phyloP scores from a whole-genome alignment of 2,113 vertebrate species.

The Phalacrocorax pelagicus region DNA sequence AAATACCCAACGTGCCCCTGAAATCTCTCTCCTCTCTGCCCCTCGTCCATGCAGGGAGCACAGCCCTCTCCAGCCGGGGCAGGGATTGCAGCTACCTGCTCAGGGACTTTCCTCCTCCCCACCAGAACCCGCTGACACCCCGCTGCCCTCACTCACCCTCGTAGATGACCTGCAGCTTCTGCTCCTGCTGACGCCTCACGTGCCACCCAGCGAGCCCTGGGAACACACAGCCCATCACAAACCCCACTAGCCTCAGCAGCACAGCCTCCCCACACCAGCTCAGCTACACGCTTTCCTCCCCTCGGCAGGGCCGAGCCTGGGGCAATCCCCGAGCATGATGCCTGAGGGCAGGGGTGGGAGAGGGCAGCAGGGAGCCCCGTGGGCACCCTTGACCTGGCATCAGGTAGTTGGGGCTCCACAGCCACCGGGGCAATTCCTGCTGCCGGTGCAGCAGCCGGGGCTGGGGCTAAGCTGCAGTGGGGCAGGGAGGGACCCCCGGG shows the following conservation, averaged over 20 bases:
- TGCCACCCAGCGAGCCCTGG: background rate
- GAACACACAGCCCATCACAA: background rate
- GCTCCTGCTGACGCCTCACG: fast-evolving
- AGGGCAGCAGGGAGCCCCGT: background rate
- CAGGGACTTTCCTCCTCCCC: background rate
- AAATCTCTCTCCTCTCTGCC: background rate
- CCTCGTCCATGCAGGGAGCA: background rate
- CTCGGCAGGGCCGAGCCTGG: background rate
- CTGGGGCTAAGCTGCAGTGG: background rate
- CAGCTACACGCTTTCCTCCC: background rate
- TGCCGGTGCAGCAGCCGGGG: background rate
- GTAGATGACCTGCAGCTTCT: background rate
- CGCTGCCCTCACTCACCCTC: background rate
- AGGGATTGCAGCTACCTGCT: background rate
- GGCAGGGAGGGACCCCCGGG: fast-evolving
- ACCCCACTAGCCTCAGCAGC: background rate
- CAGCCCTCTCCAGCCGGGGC: background rate
- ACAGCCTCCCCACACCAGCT: too few species aligned
- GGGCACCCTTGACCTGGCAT: background rate
- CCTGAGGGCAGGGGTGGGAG: background rate
- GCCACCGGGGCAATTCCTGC: background rate
- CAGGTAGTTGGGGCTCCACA: background rate
- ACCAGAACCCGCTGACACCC: background rate
- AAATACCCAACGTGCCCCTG: background rate
- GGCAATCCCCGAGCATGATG: fast-evolving